Evolutionary conservation across 2,888 invertebrate genomes (phyloP).

Genomic region (Gisinianus flammeolus): DNA sequence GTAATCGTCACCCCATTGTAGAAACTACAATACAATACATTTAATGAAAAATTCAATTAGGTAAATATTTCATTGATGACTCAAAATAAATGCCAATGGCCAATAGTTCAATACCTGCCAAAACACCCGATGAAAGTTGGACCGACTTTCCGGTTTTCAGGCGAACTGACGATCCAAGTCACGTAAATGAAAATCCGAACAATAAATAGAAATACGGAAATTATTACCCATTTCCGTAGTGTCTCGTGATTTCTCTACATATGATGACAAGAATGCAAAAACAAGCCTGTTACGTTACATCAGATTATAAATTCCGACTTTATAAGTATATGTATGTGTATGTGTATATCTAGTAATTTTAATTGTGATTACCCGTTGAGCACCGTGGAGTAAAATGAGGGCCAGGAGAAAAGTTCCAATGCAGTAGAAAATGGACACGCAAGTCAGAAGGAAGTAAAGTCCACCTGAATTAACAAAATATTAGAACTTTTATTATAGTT

Average conservation of each 20-base stretch:
- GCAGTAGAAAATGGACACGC: slow-evolving; percentile 23
- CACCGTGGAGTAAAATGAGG: slow-evolving; percentile 26
- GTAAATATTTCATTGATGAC: not conserved
- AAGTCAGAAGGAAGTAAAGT: not conserved
- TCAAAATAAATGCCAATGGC: too few species aligned
- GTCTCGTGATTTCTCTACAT: slow-evolving; percentile 7
- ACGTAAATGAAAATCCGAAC: slow-evolving; percentile 8
- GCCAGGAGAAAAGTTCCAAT: slow-evolving; percentile 20
- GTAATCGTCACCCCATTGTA: slow-evolving; percentile 13
- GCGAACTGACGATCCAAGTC: slow-evolving; percentile 20
- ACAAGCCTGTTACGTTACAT: too few species aligned
- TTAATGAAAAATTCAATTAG: too few species aligned
- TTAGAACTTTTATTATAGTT: too few species aligned
- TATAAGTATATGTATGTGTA: too few species aligned
- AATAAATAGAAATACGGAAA: not conserved
- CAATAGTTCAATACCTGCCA: too few species aligned
- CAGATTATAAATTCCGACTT: too few species aligned
- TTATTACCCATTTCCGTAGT: slow-evolving; percentile 13
- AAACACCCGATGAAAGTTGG: slow-evolving; percentile 16
- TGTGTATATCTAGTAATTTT: not conserved
- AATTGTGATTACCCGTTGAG: slow-evolving; percentile 14
- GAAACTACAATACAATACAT: too few species aligned
- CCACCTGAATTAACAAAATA: not conserved
- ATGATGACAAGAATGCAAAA: too few species aligned
- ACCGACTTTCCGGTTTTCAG: not conserved